Percentiles rank a stretch among this genome's conserved stretches.
Evolutionary conservation across 2,113 vertebrate genomes (phyloP).

Genomic region (Haliaeetus leucogaster): DNA sequence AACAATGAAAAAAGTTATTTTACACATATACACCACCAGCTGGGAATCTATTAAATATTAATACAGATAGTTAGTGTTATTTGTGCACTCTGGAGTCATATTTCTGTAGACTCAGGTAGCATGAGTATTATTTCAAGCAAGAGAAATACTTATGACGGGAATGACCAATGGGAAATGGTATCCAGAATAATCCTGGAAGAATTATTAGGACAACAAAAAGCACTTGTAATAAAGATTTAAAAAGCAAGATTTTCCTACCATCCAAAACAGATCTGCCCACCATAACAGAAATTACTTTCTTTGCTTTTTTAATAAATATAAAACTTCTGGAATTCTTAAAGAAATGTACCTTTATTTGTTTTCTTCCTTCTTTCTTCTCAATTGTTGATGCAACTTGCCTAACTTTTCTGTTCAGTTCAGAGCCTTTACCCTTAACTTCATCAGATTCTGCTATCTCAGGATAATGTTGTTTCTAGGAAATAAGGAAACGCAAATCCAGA

Average conservation of each 20-base stretch:
- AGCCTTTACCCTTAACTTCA: constrained; percentile 49
- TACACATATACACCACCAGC: not conserved
- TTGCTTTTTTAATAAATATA: not conserved
- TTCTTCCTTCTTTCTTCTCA: constrained; percentile 62
- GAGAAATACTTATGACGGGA: not conserved
- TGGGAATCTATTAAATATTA: not conserved
- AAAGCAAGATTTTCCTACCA: not conserved
- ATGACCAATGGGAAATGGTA: not conserved
- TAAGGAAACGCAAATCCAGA: not conserved
- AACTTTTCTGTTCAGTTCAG: constrained; percentile 28
- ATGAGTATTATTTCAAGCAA: not conserved
- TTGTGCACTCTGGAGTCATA: not conserved
- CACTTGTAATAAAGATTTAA: not conserved
- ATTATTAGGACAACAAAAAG: not conserved
- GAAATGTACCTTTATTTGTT: constrained; percentile 45
- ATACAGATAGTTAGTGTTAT: not conserved
- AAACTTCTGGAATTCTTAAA: not conserved
- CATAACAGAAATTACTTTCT: not conserved
- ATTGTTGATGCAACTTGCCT: constrained; percentile 44
- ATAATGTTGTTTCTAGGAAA: constrained; percentile 48
- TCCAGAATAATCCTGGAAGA: not conserved
- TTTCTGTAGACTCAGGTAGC: not conserved
- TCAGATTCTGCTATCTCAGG: constrained; percentile 41
- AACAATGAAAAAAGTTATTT: not conserved
- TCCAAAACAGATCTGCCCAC: not conserved